A percentile compares a stretch with the other conserved stretches of the same genome.
Evolutionary conservation across 2,113 vertebrate species (phyloP).

Genomic region (Thunnus thynnus): DNA sequence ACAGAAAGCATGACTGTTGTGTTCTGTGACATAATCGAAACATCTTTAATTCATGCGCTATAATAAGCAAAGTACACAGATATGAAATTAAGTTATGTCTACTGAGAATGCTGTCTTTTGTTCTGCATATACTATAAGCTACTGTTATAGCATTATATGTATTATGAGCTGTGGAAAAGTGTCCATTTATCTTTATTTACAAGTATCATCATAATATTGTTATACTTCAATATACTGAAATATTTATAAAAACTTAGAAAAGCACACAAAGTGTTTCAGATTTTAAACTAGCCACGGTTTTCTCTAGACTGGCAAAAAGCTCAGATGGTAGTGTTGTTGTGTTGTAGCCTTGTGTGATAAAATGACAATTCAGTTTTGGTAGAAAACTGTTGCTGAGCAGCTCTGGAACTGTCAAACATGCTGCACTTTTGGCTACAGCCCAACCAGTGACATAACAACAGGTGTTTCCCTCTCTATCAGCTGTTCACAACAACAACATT

Average conservation of each 20-base stretch:
- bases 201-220: neutral
- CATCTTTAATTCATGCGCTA: no score
- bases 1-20: neutral
- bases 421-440: neutral
- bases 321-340: no score
- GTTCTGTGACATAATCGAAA: neutral
- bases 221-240: neutral
- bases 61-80: neutral
- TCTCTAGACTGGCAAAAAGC: no score
- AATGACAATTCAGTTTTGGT: no score
- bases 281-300: no score
- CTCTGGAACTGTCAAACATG: conserved; percentile 6
- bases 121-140: no score
- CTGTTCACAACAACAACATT: conserved; percentile 12
- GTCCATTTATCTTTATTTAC: neutral
- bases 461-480: conserved; percentile 24
- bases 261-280: no score
- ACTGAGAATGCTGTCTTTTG: conserved; percentile 1
- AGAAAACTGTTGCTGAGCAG: neutral
- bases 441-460: conserved; percentile 25
- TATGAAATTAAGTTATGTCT: neutral
- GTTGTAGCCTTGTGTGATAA: no score
- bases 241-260: no score
- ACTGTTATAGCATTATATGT: neutral
- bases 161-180: no score